These are phyloP conservation scores for Sminthurides aquaticus DNA, from an alignment of 2,888 invertebrate genomes.

Conservation along the genomic window DNA sequence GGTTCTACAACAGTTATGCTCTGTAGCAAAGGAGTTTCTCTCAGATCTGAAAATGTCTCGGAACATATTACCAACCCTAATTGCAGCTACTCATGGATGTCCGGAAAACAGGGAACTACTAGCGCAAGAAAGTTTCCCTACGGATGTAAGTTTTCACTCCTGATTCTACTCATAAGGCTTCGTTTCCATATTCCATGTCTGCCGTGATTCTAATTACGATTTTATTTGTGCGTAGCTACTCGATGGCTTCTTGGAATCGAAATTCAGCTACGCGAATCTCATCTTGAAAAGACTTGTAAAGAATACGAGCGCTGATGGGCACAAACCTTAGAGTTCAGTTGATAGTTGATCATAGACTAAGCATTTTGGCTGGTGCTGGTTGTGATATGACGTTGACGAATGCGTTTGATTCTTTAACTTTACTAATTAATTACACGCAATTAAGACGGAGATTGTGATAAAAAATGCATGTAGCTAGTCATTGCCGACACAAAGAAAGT, in stretches of 20 bases:
- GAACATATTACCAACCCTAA: constrained; percentile 70
- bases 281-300: constrained; percentile 46
- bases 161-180: not conserved
- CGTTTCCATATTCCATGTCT: constrained; percentile 1
- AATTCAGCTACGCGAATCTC: constrained; percentile 52
- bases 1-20: constrained; percentile 75
- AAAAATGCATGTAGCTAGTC: no score
- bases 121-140: constrained; percentile 55
- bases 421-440: no score
- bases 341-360: no score
- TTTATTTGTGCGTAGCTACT: constrained; percentile 52
- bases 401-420: no score
- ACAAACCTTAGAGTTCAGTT: no score
- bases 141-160: constrained; percentile 24
- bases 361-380: no score
- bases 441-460: no score
- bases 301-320: no score
- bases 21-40: constrained; percentile 76
- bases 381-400: no score
- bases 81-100: constrained; percentile 62
- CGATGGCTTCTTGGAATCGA: constrained; percentile 54
- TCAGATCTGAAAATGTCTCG: constrained; percentile 63
- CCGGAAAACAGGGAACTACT: constrained; percentile 65
- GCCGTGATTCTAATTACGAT: constrained; percentile 1
- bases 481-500: no score